Percentiles rank a stretch among this genome's conserved stretches.
Conservation (phyloP, 2,113 vertebrate species). For the Tragelaphus strepsiceros region DNA sequence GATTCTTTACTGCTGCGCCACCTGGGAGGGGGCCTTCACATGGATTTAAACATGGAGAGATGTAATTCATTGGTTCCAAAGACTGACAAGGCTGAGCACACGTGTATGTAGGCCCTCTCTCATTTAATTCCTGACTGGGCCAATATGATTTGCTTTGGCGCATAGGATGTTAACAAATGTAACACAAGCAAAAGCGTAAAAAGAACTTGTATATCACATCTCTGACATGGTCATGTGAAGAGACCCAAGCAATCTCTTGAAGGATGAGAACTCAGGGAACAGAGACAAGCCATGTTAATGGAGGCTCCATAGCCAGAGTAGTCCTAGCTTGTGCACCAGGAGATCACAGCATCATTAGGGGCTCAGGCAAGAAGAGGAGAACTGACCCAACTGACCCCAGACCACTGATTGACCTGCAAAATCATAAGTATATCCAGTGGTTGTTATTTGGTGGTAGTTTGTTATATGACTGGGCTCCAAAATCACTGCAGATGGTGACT, state of each 20-base stretch:
- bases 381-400: neutral
- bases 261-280: neutral
- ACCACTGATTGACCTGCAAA: neutral
- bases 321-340: neutral
- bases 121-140: neutral
- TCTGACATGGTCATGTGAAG: neutral
- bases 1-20: neutral
- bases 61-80: neutral
- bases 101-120: neutral
- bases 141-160: neutral
- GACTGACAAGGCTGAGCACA: neutral
- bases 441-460: neutral
- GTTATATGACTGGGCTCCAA: too few species aligned
- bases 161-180: neutral
- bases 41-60: neutral
- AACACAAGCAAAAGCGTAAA: neutral
- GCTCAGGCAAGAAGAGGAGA: neutral
- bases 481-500: too few species aligned
- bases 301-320: neutral
- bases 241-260: neutral
- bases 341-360: neutral
- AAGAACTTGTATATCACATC: neutral
- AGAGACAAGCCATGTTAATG: neutral
- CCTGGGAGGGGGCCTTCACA: neutral
- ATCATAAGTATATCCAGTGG: neutral